Base-by-base conservation (phyloP, 2,888 invertebrate species). In the Itoplectis maculator region DNA sequence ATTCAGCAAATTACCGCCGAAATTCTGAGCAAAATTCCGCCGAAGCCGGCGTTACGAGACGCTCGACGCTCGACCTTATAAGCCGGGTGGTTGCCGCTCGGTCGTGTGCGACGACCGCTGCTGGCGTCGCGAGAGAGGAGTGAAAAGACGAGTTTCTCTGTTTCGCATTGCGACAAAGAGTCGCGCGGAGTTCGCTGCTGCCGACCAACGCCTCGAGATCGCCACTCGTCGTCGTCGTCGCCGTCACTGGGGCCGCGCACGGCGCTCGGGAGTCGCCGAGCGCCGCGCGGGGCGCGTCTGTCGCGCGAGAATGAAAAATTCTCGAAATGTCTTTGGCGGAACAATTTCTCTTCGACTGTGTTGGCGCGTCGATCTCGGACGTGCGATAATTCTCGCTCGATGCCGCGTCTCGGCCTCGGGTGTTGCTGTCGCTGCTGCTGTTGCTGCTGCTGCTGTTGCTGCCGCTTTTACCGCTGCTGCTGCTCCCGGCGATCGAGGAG, bases 251-350 rank as follows among this genome's bases (percentile, higher is more conserved):
- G n/a, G 63, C 72, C 56, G 15, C 59, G 29, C 40, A n/a, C n/a
- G n/a, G n/a, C n/a, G n/a, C n/a, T n/a, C n/a, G n/a, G n/a, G n/a
- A n/a, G n/a, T n/a, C n/a, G n/a, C n/a, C n/a, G 51, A 15, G 40
- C 35, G 29, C 47, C 15, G 18, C 42, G 78, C 81, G 82, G 81
- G 70, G 82, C 83, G 69, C 72, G 37, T 66, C 66, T 73, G 18
- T 66, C 45, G 35, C 61, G 61, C 45, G 77, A 56, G 63, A 79
- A 73, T 77, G 76, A 83, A 83, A 83, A 83, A 83, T 83, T 80
- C 80, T 77, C 83, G 80, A 83, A 83, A 83, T 83, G 83, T 83
- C 83, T 83, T 83, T 83, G 83, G 83, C 83, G 83, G 83, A 83
- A 83, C 83, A 83, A 80, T 83, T 83, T 80, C 83, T 80, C 83